Evolutionary conservation across 2,888 invertebrate species (phyloP), one percentile per base, ranked within the genome.

Genomic region (Coecobrya sp.): DNA sequence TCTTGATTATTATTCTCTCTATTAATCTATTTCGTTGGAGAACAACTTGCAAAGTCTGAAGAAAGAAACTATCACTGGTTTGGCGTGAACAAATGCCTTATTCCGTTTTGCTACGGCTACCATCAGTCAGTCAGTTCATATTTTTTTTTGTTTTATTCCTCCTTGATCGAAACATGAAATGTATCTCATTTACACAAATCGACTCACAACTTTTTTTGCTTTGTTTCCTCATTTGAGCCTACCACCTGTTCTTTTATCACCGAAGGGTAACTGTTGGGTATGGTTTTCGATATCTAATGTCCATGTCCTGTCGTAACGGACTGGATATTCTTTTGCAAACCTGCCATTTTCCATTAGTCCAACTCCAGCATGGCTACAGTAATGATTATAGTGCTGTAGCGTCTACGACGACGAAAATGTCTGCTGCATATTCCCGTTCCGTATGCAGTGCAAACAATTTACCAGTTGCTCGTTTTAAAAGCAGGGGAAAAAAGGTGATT

Each of bases 211-310:
- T 68, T 68, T 62, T 22, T 62, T 62, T 59, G 13, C n/a, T 4
- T 62, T 10, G 3, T 10, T 49, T 13, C 49, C 19, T 19, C 59
- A 30, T 30, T 22, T 22, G n/a, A 1, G 59, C 62, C 19, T 30
- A 30, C 68, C 68, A 68, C 68, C 68, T 68, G 68, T 36, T 68
- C 22, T 68, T 68, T 68, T 68, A 68, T 30, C 68, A 68, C 68
- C 30, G 68, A 13, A 10, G 19, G 13, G 30, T 30, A 68, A 68
- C 68, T 68, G 27, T 68, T 68, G 11, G 13, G 16, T 62, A 36
- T 22, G 7, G 7, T 19, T 7, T 62, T 16, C 59, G n/a, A 19
- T 1, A 19, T 62, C 22, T 62, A 62, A 62, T 36, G 36, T 36
- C 36, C 36, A 36, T 36, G 36, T 7, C 36, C 7, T 4, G 36